Evolutionary conservation across 37 sponge, comb jelly and placozoan species (phyloP).

Genomic region (Chondrilla cf. caribensis): DNA sequence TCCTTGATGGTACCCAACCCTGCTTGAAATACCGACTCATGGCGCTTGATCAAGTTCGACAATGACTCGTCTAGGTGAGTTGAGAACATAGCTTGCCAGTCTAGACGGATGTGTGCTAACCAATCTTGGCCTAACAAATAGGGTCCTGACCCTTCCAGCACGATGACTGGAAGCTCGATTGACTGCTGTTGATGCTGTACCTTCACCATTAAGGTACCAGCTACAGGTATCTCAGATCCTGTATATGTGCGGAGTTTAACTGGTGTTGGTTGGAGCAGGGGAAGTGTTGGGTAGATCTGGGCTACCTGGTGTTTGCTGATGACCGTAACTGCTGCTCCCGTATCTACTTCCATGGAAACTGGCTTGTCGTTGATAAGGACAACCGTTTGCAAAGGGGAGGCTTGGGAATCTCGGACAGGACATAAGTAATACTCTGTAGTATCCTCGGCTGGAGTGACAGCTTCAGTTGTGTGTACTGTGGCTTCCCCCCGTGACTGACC

Average conservation of each 20-base stretch:
- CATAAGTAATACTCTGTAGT: no score
- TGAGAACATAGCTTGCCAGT: slow-evolving; percentile 1
- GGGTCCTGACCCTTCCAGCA: slow-evolving; percentile 18
- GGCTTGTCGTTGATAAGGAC: background rate
- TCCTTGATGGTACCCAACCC: slow-evolving; percentile 17
- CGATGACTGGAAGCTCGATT: background rate
- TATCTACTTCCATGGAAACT: background rate
- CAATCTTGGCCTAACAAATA: slow-evolving; percentile 12
- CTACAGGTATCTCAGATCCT: background rate
- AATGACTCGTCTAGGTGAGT: background rate
- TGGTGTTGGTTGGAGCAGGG: background rate
- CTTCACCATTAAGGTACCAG: background rate
- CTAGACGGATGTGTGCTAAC: slow-evolving; percentile 9
- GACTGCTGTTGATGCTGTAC: background rate
- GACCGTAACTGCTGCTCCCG: background rate
- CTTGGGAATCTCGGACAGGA: no score
- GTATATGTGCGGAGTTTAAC: slow-evolving; percentile 18
- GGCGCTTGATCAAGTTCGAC: background rate
- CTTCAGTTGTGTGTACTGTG: no score
- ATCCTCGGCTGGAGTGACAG: no score
- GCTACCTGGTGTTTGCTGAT: background rate
- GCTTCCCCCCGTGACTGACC: no score
- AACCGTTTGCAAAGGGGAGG: background rate
- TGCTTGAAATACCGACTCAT: slow-evolving; percentile 16
- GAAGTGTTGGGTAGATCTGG: background rate